Conservation (phyloP, 2,113 vertebrate genomes). For the Calidris pygmaea region DNA sequence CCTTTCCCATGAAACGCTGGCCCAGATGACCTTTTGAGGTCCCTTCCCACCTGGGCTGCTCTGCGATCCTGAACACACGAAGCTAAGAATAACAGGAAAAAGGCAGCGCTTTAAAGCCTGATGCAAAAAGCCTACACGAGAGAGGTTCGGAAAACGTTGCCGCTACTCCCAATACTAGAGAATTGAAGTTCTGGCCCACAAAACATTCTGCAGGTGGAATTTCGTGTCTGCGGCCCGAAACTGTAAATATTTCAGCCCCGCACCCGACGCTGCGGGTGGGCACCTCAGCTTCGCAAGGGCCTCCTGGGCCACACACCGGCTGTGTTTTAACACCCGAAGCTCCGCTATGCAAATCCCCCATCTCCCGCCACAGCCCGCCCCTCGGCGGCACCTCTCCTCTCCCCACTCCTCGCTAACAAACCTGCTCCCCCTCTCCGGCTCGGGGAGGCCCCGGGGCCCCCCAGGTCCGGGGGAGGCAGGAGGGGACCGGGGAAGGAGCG, state of each 20-base stretch:
- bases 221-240: not conserved
- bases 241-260: not conserved
- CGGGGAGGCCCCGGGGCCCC: not conserved
- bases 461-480: not conserved
- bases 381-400: fast-evolving
- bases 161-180: fast-evolving
- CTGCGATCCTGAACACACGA: not conserved
- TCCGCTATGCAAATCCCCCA: not conserved
- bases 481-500: too few relatives aligned
- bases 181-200: not conserved
- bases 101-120: not conserved
- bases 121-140: fast-evolving
- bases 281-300: fast-evolving
- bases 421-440: fast-evolving
- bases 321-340: fast-evolving
- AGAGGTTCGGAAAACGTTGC: fast-evolving
- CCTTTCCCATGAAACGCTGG: not conserved
- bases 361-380: not conserved
- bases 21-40: not conserved
- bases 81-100: not conserved
- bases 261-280: not conserved
- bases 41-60: not conserved
- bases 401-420: fast-evolving
- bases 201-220: not conserved
- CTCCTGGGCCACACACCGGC: not conserved